Evolutionary conservation across 2,797 vertebrate genomes (phyloP), one percentile per base, ranked within the genome.

Genomic region (Coluber constrictor): DNA sequence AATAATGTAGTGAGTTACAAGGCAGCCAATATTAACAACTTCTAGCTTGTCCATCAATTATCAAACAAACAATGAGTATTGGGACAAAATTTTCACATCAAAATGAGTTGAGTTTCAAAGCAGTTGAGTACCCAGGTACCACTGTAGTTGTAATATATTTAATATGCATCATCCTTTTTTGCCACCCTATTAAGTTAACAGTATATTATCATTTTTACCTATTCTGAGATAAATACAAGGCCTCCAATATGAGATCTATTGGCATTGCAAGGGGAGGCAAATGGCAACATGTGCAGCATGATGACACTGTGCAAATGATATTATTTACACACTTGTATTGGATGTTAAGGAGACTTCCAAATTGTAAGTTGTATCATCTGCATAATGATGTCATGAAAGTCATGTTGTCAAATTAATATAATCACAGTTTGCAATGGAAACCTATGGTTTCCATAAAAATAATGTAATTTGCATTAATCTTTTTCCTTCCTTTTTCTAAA

Each of bases 181-280:
- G n/a, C 47, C 32, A 70, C 16, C 7, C 43, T 90, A 29, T 74
- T 87, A 90, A 59, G 57, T 6, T 59, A 59, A 15, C 13, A 20
- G 18, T 57, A 57, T 57, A 57, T 57, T 57, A 13, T 15, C 5
- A 27, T 88, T 60, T 90, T 74, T 37, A 60, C 32, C 27, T 23
- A 18, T 59, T 4, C 89, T 88, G 89, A 79, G 23, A 56, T 61
- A 95, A 97, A 95, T 94, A 74, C 92, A 93, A 94, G 94, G 55
- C 92, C 86, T 94, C 74, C 92, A 6, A 9, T 7, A n/a, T 74
- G 66, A 18, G n/a, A 18, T 37, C 13, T 13, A 32, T 18, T 32
- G 13, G 32, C 3, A 0, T 74, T 74, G 6, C 66, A 74, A 32
- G 29, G 63, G 29, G 63, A 66, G 63, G 29, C 63, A 66, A n/a